Evolutionary conservation across 2,888 invertebrate species (phyloP).

Genomic region (Ophioninae sp.): DNA sequence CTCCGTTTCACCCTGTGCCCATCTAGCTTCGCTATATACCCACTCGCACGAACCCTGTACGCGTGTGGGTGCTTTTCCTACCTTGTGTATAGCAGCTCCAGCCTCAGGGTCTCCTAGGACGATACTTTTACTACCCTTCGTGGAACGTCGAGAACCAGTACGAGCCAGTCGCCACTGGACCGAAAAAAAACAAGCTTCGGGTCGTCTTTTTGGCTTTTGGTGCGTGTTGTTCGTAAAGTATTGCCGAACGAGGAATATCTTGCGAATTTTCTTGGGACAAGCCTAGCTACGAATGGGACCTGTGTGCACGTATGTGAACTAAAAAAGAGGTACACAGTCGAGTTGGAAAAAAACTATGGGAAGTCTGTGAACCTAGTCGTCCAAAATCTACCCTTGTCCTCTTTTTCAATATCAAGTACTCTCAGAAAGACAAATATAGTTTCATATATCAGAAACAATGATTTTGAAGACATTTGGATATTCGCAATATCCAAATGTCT

Average conservation of each 20-base stretch:
- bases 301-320: conserved; percentile 51
- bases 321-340: conserved; percentile 59
- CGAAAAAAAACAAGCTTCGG: conserved; percentile 10
- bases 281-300: conserved; percentile 8
- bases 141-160: conserved; percentile 16
- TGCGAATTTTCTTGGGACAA: conserved; percentile 65
- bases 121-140: conserved; percentile 71
- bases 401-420: conserved; percentile 6
- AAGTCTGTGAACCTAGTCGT: conserved; percentile 21
- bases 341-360: not conserved
- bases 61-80: conserved; percentile 60
- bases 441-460: not conserved
- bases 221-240: conserved; percentile 68
- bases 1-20: conserved; percentile 53
- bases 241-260: conserved; percentile 61
- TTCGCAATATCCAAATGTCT: not conserved
- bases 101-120: conserved; percentile 70
- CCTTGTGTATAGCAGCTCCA: conserved; percentile 62
- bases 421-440: not conserved
- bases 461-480: not conserved
- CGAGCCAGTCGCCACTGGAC: conserved; percentile 10
- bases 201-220: conserved; percentile 32
- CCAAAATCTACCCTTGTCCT: conserved; percentile 57
- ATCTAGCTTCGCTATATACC: conserved; percentile 17
- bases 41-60: not conserved